Percentiles rank a stretch among this genome's conserved stretches.
Evolutionary conservation across 2,797 vertebrate species (phyloP).

Genomic region (Gymnothorax javanicus): DNA sequence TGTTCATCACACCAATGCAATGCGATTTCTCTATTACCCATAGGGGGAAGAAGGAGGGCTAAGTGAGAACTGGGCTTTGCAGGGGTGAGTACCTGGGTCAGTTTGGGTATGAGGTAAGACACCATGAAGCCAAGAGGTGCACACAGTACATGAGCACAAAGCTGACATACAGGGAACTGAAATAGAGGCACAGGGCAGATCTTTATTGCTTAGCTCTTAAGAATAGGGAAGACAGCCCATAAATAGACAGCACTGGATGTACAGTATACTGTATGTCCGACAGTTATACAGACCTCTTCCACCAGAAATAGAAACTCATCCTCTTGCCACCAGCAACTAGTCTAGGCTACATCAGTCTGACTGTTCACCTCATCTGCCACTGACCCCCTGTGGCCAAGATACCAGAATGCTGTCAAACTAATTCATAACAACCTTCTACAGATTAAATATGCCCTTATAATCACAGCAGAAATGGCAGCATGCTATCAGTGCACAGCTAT

Average conservation of each 20-base stretch:
- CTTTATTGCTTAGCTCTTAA: slow-evolving; percentile 15
- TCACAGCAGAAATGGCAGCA: slow-evolving; percentile 24
- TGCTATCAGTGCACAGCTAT: not conserved
- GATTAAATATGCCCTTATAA: slow-evolving; percentile 43
- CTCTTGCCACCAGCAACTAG: not conserved
- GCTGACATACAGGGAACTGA: slow-evolving; percentile 38
- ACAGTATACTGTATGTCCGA: not conserved
- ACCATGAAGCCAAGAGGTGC: not conserved
- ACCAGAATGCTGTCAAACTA: slow-evolving; percentile 18
- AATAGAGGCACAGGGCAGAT: slow-evolving; percentile 35
- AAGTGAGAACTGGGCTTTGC: too few species aligned
- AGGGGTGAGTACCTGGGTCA: not conserved
- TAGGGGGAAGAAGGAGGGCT: not conserved
- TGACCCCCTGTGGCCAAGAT: not conserved
- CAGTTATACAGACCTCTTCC: not conserved
- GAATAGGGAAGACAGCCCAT: slow-evolving; percentile 44
- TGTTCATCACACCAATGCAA: not conserved
- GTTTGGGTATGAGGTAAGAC: not conserved
- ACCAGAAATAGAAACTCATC: not conserved
- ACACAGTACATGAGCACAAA: slow-evolving; percentile 3
- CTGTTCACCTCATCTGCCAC: not conserved
- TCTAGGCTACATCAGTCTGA: not conserved
- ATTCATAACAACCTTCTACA: slow-evolving; percentile 58
- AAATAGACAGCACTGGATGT: slow-evolving; percentile 14
- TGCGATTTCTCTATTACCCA: too few species aligned